Evolutionary conservation across 1,140 invertebrate species (phyloP), one percentile per base, ranked within the genome.

Genomic region (Drosophila elegans): DNA sequence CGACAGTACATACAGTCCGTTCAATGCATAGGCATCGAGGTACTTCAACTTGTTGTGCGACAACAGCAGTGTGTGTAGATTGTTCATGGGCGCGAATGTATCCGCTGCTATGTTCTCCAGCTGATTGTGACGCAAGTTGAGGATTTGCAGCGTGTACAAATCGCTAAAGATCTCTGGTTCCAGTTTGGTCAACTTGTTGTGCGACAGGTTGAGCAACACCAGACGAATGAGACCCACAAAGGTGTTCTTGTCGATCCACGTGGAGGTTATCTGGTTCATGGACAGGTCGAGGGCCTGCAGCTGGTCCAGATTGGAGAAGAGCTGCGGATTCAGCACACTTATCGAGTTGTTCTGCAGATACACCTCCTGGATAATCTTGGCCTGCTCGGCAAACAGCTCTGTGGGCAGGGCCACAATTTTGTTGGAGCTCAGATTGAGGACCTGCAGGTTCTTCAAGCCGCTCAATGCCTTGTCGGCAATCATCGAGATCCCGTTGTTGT

Each of bases 291-390:
- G 93, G 1, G 96, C 95, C 79, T 97, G 94, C 60, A 99, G 93
- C 88, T 97, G 96, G 78, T 97, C 95, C 82, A 99, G 94, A 84
- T 97, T 96, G 6, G 95, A 94, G 83, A 98, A 97, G 10, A 97
- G 93, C 62, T 96, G 96, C 0, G 96, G 96, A 55, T 96, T 95
- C 42, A 98, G 93, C 7, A 96, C 95, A 85, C 95, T 95, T 49
- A 97, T 97, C 48, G 96, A 97, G 94, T 98, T 98, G 92, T 98
- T 98, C 91, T 97, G 96, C 78, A 98, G 92, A 91, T 97, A 96
- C 73, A 98, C 95, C 93, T 97, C 96, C 93, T 96, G 96, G 59
- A 98, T 95, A 13, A 95, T 95, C 59, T 95, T 95, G 10, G 94
- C 93, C 68, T 95, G 95, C 90, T 97, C 97, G 80, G 95, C 94